A percentile compares a stretch with the other conserved stretches of the same genome.
Evolutionary conservation across 2,888 invertebrate genomes (phyloP).

Genomic region (Caenorhabditis imperialis): DNA sequence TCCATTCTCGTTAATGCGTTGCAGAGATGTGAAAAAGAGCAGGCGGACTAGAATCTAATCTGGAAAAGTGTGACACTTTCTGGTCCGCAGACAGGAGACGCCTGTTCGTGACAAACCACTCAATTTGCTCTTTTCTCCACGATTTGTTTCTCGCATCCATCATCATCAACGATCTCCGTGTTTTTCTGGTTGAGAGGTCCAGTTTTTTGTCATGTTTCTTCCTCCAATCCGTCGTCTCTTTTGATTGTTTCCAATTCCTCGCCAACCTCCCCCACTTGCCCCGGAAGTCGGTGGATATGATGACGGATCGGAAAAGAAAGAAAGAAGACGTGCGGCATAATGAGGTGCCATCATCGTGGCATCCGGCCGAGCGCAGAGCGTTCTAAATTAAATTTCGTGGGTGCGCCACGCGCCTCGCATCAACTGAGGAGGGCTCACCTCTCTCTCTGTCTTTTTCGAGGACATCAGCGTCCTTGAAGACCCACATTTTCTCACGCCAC

Average conservation of each 20-base stretch:
- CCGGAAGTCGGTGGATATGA: no score
- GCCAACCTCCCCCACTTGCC: no score
- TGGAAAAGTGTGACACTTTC: conserved; percentile 25
- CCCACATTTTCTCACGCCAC: conserved; percentile 47
- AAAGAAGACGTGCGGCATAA: conserved; percentile 35
- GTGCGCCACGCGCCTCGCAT: conserved; percentile 39
- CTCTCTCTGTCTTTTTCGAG: conserved; percentile 30
- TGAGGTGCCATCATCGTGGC: conserved; percentile 49
- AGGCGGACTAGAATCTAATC: conserved; percentile 35
- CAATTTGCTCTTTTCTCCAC: conserved; percentile 45
- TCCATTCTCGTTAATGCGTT: conserved; percentile 11
- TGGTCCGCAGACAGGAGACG: conserved; percentile 15
- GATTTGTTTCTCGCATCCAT: conserved; percentile 44
- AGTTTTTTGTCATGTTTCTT: conserved; percentile 9
- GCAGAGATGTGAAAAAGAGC: conserved; percentile 4
- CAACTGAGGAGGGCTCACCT: conserved; percentile 13
- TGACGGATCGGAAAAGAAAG: no score
- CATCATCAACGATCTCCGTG: conserved; percentile 47
- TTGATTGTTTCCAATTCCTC: conserved; percentile 11
- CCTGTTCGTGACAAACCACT: conserved; percentile 51
- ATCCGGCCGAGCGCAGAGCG: conserved; percentile 43
- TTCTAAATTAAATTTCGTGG: conserved; percentile 55
- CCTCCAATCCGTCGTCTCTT: background rate
- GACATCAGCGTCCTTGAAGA: conserved; percentile 32
- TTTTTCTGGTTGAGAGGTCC: conserved; percentile 34